Base-by-base conservation (phyloP, 2,888 invertebrate species). In the Acronicta alni region DNA sequence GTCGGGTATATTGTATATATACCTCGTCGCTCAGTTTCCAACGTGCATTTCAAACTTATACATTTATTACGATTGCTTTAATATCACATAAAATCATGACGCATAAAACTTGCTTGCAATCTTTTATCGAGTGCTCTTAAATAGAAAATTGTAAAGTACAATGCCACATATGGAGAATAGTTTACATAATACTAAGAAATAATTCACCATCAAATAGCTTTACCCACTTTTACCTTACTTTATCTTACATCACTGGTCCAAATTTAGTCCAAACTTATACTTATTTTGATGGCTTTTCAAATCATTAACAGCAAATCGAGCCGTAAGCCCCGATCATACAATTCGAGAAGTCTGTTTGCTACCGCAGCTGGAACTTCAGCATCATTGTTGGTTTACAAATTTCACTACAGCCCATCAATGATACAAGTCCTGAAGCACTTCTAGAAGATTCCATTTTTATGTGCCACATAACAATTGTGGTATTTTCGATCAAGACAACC, bases 281-380 rank as follows among this genome's bases (percentile, higher is more conserved):
- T 63, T 67, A 65, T 79, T 74, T 70, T 69, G 75, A 78, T 77
- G 75, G 76, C 74, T 80, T 81, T 76, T 77, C 76, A 80, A 81
- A 73, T 67, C 39, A 67, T 60, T 73, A 53, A 71, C 75, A 59
- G 74, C 71, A 74, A 76, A 73, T 66, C 70, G 75, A 84, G 84
- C 84, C 83, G 62, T 84, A 85, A 85, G 85, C 86, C 79, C 76
- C 78, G 63, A 71, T 71, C 82, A 80, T 79, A 79, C 86, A 70
- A 84, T 81, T 84, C 78, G 84, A 84, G 83, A 83, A 67, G 61
- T 76, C 66, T 68, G 49, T 61, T 57, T 48, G 62, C 59, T 66
- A 48, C 37, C 69, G 57, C 77, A 55, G 53, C 65, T 14, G 23
- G 38, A 6, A 39, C 46, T 47, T 32, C 46, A 9, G 3, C 32